Evolutionary conservation across 2,797 vertebrate genomes (phyloP).

Genomic region (Podarcis siculus): DNA sequence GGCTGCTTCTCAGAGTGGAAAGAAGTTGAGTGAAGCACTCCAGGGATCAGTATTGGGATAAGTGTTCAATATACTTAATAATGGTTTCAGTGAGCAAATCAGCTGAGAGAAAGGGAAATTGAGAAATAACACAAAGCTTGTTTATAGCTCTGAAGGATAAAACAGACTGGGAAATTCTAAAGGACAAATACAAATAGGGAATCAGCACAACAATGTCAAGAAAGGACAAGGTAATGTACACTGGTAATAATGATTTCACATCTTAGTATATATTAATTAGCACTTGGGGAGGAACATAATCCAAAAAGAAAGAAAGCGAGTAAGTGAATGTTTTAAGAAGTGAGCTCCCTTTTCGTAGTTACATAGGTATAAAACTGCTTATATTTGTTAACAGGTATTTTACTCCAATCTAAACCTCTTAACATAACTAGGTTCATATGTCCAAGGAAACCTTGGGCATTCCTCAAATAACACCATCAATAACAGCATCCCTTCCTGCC

Average conservation of each 20-base stretch:
- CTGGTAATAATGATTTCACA: constrained; percentile 18
- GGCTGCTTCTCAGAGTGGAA: constrained; percentile 42
- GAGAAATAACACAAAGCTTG: constrained; percentile 30
- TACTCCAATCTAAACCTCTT: not conserved
- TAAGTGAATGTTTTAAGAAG: not conserved
- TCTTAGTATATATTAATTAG: constrained; percentile 6
- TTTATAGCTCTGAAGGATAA: constrained; percentile 42
- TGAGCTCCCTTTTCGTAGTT: too few species aligned
- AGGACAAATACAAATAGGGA: constrained; percentile 22
- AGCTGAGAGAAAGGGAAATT: constrained; percentile 33
- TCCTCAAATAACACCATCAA: not conserved
- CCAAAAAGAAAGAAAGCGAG: not conserved
- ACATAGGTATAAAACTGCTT: not conserved
- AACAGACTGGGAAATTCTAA: constrained; percentile 17
- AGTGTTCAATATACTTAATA: constrained; percentile 67
- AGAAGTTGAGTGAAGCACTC: constrained; percentile 61
- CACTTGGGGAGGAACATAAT: constrained; percentile 29
- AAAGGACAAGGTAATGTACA: not conserved
- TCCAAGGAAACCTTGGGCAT: not conserved
- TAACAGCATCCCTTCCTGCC: too few species aligned
- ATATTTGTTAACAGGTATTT: not conserved
- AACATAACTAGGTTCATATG: too few species aligned
- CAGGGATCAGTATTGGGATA: constrained; percentile 57
- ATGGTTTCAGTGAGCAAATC: constrained; percentile 55
- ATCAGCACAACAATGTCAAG: not conserved